Conservation (phyloP, 2,113 vertebrate species). For the Megaleporinus macrocephalus region DNA sequence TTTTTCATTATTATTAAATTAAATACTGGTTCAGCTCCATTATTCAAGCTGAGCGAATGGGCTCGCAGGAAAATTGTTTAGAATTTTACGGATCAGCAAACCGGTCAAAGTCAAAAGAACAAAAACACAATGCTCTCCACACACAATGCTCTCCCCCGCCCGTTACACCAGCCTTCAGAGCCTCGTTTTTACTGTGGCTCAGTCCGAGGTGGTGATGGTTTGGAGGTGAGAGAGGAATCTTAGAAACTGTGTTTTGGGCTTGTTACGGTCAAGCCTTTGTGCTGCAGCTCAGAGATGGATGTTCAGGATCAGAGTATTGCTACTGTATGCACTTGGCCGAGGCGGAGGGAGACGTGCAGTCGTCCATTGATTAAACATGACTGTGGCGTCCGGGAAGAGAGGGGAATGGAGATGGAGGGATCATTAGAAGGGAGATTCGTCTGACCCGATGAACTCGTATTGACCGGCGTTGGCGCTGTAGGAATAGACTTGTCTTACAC, state of each 20-base stretch:
- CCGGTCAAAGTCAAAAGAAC: conserved; percentile 40
- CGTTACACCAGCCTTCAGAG: too few relatives aligned
- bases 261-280: background rate
- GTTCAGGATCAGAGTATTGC: conserved; percentile 1
- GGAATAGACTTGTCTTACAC: conserved; percentile 21
- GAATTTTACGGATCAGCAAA: conserved; percentile 44
- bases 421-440: conserved; percentile 36
- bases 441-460: conserved; percentile 31
- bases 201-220: background rate
- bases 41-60: too few relatives aligned
- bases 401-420: background rate
- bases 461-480: conserved; percentile 23
- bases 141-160: background rate
- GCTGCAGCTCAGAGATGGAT: conserved; percentile 2
- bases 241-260: background rate
- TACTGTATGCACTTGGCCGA: conserved; percentile 5
- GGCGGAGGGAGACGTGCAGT: background rate
- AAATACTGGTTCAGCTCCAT: too few relatives aligned
- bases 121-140: background rate
- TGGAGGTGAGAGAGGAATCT: background rate
- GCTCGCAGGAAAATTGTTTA: conserved; percentile 44
- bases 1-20: background rate
- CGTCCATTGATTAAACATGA: conserved; percentile 11
- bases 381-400: conserved; percentile 6
- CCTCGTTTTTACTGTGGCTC: too few relatives aligned